A percentile compares a stretch with the other conserved stretches of the same genome.
Evolutionary conservation across 1,140 invertebrate genomes (phyloP).

Genomic region (Drosophila melanica): DNA sequence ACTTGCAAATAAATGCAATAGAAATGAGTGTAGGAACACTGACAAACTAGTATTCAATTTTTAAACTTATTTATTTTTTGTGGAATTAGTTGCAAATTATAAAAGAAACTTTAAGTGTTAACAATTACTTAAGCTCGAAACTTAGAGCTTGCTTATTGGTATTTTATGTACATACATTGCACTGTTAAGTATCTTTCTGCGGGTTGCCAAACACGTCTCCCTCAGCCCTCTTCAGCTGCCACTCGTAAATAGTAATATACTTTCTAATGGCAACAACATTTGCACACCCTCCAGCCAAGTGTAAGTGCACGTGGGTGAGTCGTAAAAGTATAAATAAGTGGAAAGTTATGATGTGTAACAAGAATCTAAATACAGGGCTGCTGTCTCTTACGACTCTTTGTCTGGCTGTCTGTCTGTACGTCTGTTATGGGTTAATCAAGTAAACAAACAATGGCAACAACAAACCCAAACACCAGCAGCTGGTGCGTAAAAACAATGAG

Average conservation of each 20-base stretch:
- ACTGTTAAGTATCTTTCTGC: background rate
- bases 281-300: background rate
- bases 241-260: background rate
- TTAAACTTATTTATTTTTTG: no score
- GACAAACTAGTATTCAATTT: no score
- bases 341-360: constrained; percentile 33
- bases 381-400: background rate
- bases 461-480: constrained; percentile 35
- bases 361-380: constrained; percentile 1
- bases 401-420: background rate
- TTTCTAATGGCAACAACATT: constrained; percentile 8
- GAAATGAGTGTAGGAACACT: background rate
- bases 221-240: background rate
- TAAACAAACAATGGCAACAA: constrained; percentile 58
- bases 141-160: constrained; percentile 4
- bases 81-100: no score
- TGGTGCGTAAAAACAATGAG: constrained; percentile 48
- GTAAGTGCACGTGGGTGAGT: constrained; percentile 2
- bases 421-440: constrained; percentile 67
- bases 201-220: no score
- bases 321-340: constrained; percentile 26
- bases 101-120: no score
- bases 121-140: no score
- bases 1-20: background rate
- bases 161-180: background rate